Evolutionary conservation across 2,113 vertebrate species (phyloP), one percentile per base, ranked within the genome.

Genomic region (Albula goreensis): DNA sequence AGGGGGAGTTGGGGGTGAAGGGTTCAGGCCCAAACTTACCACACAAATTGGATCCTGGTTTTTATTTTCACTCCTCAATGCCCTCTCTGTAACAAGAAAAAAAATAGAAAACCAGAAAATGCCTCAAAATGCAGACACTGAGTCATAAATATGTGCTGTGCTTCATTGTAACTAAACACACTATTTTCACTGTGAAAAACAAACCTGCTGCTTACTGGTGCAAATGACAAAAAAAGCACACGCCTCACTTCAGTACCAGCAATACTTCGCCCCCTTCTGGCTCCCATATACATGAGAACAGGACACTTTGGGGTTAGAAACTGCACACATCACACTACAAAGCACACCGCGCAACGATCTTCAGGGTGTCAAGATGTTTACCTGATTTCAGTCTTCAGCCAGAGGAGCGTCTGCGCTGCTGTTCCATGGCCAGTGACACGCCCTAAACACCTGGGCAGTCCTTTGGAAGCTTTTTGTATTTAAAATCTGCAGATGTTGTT

Each of bases 401-500:
- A 41, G 31, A 41, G 31, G 1, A 41, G 31, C 1, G 31, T 41
- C 31, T 41, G 31, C 31, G 31, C 31, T 41, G 31, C 31, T 41
- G 63, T n/a, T 4, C 8, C 5, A 19, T 31, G 70, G n/a, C 8
- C 70, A 74, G 50, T 19, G 87, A 78, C 85, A 88, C 78, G 78
- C 53, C 51, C 63, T 25, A 86, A 87, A 82, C 25, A 50, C 78
- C 53, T 85, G 57, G 81, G 85, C 87, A 82, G 79, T 89, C 90
- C 57, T 80, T 78, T 89, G 82, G 88, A 92, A 87, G 63, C 80
- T 25, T 91, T 92, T 93, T 92, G 88, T 93, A 92, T 91, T 93
- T 93, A 90, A 93, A 91, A 91, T 90, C 86, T 90, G 87, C 87
- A 86, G 53, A 48, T 81, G 49, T 80, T 31, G n/a, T 74, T 74